Percentiles rank a stretch among this genome's conserved stretches.
Evolutionary conservation across 1,140 invertebrate species (phyloP).

Genomic region (Zaprionus davidi): DNA sequence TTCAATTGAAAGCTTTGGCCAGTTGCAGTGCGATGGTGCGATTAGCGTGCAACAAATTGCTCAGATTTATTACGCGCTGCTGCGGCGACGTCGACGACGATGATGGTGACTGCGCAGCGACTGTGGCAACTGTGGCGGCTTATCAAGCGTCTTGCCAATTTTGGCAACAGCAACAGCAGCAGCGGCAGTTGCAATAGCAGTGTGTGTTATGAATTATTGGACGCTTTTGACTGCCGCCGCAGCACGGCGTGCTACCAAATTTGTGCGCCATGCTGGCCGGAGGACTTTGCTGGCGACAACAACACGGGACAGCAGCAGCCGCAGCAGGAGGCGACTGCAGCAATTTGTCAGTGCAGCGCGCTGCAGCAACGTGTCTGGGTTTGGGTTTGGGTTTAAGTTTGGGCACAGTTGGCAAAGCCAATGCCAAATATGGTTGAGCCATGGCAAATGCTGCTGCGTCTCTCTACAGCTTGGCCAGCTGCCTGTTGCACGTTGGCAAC

Average conservation of each 20-base stretch:
- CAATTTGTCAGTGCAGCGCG: constrained; percentile 76
- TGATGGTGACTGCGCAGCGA: constrained; percentile 21
- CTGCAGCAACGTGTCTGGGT: constrained; percentile 65
- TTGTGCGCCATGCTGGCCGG: constrained; percentile 74
- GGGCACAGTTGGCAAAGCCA: constrained; percentile 71
- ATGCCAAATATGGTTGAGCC: constrained; percentile 76
- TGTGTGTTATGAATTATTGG: constrained; percentile 78
- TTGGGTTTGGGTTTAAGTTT: constrained; percentile 65
- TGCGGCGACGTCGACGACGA: constrained; percentile 44
- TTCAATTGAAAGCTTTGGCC: constrained; percentile 71
- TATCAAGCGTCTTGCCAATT: constrained; percentile 74
- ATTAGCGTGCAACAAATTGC: constrained; percentile 80
- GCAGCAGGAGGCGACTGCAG: constrained; percentile 52
- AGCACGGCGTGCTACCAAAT: constrained; percentile 78
- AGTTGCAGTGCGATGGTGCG: constrained; percentile 47
- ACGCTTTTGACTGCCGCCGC: constrained; percentile 80
- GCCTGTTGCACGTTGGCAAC: constrained; percentile 32
- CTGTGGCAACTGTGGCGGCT: constrained; percentile 48
- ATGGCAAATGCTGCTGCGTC: constrained; percentile 54
- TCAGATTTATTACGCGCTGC: constrained; percentile 76
- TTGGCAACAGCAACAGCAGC: constrained; percentile 55
- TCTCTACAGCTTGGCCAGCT: constrained; percentile 51
- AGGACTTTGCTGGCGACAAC: constrained; percentile 73
- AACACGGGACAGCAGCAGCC: constrained; percentile 48
- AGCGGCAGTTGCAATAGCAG: constrained; percentile 9